phyloP scores from a whole-genome alignment of 2,113 vertebrate genomes.

The Anolis carolinensis region DNA sequence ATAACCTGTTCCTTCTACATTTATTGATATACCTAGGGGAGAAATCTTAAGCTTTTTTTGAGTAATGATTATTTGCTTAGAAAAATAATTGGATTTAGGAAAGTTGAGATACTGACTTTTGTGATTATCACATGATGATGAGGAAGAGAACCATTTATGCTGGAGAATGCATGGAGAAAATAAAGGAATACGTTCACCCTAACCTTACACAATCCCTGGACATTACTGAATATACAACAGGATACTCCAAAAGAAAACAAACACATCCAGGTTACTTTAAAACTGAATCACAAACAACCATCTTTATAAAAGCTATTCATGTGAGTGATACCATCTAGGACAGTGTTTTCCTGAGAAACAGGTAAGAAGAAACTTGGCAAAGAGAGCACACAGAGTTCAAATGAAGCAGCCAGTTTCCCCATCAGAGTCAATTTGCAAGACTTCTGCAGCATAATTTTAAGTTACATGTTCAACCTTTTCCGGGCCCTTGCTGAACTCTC shows the following conservation, averaged over 20 bases:
- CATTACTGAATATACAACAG: not conserved
- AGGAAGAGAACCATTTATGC: no score
- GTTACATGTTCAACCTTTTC: not conserved
- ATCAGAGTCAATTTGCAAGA: not conserved
- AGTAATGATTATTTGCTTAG: not conserved
- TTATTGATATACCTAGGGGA: not conserved
- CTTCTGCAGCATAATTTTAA: not conserved
- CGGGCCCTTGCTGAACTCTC: not conserved
- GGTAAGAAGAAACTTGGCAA: constrained; percentile 22
- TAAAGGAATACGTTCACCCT: no score
- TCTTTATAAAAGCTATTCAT: not conserved
- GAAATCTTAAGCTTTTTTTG: not conserved
- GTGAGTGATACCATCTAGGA: not conserved
- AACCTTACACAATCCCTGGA: not conserved
- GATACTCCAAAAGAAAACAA: not conserved
- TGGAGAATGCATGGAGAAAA: no score
- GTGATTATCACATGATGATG: no score
- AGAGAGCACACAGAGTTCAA: not conserved
- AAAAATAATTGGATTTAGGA: no score
- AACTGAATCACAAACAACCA: not conserved
- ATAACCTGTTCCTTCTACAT: constrained; percentile 2
- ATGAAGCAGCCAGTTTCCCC: not conserved
- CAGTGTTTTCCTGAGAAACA: not conserved
- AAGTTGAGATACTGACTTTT: not conserved
- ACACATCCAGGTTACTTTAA: not conserved